Evolutionary conservation across 2,888 invertebrate genomes (phyloP), one percentile per base, ranked within the genome.

Genomic region (Catocala nupta): DNA sequence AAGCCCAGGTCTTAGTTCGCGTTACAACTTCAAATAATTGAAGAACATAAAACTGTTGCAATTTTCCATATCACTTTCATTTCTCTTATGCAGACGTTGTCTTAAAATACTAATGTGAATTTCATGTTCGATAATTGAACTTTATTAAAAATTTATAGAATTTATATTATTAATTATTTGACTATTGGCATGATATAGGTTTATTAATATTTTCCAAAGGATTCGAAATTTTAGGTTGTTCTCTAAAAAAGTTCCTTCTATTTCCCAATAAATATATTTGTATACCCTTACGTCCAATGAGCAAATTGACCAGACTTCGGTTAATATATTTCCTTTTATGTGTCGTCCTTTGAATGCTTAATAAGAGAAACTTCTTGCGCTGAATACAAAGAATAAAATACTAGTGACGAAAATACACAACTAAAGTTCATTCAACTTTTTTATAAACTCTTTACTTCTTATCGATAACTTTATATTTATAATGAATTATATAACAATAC

Each of bases 311-410:
- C 63, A 63, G 67, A 54, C 70, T 70, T 80, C 82, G 82, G 70
- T 84, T 89, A 87, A 91, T 93, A 92, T 92, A 92, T 93, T 91
- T 92, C 92, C 93, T 93, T 93, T 90, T 90, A 91, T 85, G 90
- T 86, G 86, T 85, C 85, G 86, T 88, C 88, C 88, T 88, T 90
- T 91, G 94, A 92, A 94, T 94, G 81, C 85, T 78, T 91, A 93
- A 94, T 91, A 88, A 91, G 90, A 85, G 83, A 87, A 87, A 87
- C 87, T 83, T 83, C 87, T 85, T 81, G 89, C 72, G 73, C 77
- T 89, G 94, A 92, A 93, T 94, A 93, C 88, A 88, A 91, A 92
- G 81, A 81, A 80, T 82, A 75, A 81, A 81, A 80, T 80, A 59
- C 65, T 83, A 78, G 82, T 80, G 55, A 85, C 82, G 83, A 89